Evolutionary conservation across 1,140 invertebrate genomes (phyloP).

Genomic region (Venturia canescens): DNA sequence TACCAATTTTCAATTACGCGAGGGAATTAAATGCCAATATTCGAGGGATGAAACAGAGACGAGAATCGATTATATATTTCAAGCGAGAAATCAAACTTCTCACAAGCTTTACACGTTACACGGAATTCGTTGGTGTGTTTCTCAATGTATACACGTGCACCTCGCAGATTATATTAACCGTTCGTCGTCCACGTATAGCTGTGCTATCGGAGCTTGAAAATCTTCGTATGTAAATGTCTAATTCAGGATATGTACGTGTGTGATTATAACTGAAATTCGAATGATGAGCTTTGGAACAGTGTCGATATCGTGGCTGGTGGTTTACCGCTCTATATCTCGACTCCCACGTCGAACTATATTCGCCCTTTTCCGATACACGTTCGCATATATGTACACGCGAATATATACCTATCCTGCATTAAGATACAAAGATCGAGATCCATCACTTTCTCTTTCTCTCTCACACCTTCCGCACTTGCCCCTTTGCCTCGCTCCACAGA

Average conservation of each 20-base stretch:
- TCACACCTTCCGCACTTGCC: neutral
- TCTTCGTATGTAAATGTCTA: neutral
- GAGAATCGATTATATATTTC: too few relatives aligned
- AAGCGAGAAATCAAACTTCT: too few relatives aligned
- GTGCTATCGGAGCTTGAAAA: neutral
- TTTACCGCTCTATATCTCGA: slow-evolving; percentile 29
- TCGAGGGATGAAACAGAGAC: too few relatives aligned
- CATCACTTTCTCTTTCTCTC: neutral
- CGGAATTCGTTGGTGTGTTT: too few relatives aligned
- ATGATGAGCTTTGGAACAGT: slow-evolving; percentile 37
- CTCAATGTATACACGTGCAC: too few relatives aligned
- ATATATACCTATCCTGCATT: neutral
- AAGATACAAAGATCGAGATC: slow-evolving; percentile 14
- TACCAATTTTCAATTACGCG: too few relatives aligned
- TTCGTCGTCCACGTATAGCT: neutral
- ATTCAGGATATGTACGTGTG: neutral
- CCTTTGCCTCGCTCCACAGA: neutral
- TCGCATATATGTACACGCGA: neutral
- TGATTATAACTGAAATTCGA: neutral
- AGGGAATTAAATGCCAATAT: neutral
- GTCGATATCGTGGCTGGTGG: slow-evolving; percentile 13
- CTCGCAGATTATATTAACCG: neutral
- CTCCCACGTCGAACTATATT: slow-evolving; percentile 5
- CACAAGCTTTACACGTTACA: too few relatives aligned
- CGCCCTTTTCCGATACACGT: neutral